phyloP scores from a whole-genome alignment of 2,113 vertebrate species.

The Lagopus leucura region DNA sequence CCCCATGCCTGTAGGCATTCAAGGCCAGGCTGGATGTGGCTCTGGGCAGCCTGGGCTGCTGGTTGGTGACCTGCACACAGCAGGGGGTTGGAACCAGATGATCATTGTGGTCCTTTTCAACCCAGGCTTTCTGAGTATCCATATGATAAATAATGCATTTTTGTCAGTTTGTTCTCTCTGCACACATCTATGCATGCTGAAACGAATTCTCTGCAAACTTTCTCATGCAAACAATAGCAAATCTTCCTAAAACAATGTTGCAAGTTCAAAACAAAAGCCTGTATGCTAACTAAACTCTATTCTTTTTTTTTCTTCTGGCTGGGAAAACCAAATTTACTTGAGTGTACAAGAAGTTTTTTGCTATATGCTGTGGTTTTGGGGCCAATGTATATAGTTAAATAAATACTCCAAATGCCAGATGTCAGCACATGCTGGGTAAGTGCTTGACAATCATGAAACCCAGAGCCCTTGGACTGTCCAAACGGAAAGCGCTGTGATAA shows the following conservation, averaged over 20 bases:
- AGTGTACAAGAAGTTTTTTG: not conserved
- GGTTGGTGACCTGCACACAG: too few relatives aligned
- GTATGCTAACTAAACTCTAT: not conserved
- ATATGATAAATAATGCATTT: not conserved
- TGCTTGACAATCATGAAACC: not conserved
- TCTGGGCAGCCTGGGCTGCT: too few relatives aligned
- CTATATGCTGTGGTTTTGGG: not conserved
- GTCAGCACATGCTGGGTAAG: conserved; percentile 52
- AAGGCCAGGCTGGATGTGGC: too few relatives aligned
- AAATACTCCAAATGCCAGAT: conserved; percentile 58
- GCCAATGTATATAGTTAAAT: conserved; percentile 25
- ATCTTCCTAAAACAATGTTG: not conserved
- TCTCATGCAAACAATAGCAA: not conserved
- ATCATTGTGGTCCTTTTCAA: too few relatives aligned
- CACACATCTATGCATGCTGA: not conserved
- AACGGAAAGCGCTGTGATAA: not conserved
- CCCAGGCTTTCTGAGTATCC: too few relatives aligned
- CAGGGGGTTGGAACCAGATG: too few relatives aligned
- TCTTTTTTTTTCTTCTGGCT: not conserved
- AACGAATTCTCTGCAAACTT: not conserved
- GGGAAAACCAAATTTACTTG: not conserved
- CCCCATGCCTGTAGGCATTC: too few relatives aligned
- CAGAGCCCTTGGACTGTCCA: not conserved
- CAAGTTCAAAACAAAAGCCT: not conserved
- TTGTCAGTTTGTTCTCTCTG: not conserved